These are phyloP conservation scores for Nothura maculosa DNA, from an alignment of 2,797 vertebrate species.

Conservation along the genomic window DNA sequence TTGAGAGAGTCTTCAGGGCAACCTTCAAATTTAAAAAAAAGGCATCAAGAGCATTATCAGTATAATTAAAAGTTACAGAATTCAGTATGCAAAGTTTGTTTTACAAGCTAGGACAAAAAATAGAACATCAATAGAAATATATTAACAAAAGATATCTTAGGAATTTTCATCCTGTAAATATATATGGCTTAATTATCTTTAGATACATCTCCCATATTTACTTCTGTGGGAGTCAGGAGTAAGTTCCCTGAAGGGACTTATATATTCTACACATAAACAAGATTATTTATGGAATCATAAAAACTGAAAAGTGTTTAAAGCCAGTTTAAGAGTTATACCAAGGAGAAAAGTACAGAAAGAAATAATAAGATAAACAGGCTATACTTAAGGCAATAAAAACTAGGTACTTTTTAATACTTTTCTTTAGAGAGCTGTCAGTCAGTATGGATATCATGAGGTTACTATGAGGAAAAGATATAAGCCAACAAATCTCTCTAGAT, in stretches of 20 bases:
- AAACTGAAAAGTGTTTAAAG: not conserved
- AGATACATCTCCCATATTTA: not conserved
- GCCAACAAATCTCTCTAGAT: conserved; percentile 26
- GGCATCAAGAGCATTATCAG: not conserved
- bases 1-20: accelerated
- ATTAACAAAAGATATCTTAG: not conserved
- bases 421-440: not conserved
- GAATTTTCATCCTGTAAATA: not conserved
- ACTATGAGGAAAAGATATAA: conserved; percentile 33
- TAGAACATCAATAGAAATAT: not conserved
- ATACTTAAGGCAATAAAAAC: not conserved
- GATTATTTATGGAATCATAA: not conserved
- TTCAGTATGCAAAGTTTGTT: not conserved
- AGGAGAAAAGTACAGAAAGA: not conserved
- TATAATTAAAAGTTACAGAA: not conserved
- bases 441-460: not conserved
- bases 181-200: not conserved
- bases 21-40: not conserved
- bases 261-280: not conserved
- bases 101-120: not conserved
- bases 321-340: not conserved
- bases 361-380: not conserved
- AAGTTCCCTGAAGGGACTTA: not conserved
- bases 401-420: not conserved
- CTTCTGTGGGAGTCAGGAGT: not conserved